Conservation (phyloP, 2,113 vertebrate species). For the Tetrao urogallus region DNA sequence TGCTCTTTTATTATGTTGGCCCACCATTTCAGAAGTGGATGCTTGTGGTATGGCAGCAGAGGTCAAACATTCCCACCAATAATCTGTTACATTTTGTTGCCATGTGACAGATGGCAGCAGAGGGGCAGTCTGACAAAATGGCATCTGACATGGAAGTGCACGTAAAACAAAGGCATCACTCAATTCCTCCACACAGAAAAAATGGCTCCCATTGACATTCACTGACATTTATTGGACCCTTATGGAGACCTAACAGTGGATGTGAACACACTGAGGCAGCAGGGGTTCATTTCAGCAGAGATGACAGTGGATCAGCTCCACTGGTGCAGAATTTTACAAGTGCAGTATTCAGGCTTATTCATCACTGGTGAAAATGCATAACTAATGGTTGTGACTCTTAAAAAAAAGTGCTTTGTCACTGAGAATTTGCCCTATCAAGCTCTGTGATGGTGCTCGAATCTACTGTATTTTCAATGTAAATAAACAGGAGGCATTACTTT, state of each 20-base stretch:
- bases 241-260: too few relatives aligned
- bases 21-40: neutral
- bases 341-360: neutral
- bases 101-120: neutral
- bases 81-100: neutral
- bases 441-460: neutral
- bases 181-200: neutral
- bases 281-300: too few relatives aligned
- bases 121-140: neutral
- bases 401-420: neutral
- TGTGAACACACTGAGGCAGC: too few relatives aligned
- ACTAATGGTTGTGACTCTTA: neutral
- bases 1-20: neutral
- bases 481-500: neutral
- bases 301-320: neutral
- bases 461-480: neutral
- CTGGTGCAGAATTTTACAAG: neutral
- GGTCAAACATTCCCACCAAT: neutral
- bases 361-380: neutral
- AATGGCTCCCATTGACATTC: neutral
- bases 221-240: too few relatives aligned
- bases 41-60: neutral
- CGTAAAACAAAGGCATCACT: neutral
- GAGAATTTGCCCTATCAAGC: neutral
- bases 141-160: neutral